A percentile compares a stretch with the other conserved stretches of the same genome.
Evolutionary conservation across 2,113 vertebrate species (phyloP).

Genomic region (Alces alces): DNA sequence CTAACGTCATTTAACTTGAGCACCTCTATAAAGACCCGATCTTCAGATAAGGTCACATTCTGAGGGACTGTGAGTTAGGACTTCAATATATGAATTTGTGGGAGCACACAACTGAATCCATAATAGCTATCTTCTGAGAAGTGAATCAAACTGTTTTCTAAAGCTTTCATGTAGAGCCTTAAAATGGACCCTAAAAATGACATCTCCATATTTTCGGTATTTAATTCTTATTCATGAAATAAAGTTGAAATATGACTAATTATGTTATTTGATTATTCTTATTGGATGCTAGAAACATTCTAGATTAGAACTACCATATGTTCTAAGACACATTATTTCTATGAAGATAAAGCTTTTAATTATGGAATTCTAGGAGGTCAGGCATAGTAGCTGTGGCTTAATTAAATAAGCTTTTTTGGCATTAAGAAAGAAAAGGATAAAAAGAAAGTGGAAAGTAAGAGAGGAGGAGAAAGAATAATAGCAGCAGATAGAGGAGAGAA

Average conservation of each 20-base stretch:
- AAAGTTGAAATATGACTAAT: background rate
- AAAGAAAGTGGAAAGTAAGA: background rate
- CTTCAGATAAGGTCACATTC: background rate
- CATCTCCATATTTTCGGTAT: background rate
- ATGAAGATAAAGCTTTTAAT: background rate
- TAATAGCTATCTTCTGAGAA: background rate
- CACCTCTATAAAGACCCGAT: background rate
- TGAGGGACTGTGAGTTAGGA: background rate
- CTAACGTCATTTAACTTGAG: background rate
- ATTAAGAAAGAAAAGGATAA: background rate
- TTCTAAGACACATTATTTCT: background rate
- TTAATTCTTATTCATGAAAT: constrained; percentile 5
- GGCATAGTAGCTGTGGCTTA: background rate
- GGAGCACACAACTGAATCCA: background rate
- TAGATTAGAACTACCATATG: background rate
- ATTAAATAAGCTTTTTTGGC: background rate
- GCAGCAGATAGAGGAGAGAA: background rate
- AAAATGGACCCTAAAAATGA: background rate
- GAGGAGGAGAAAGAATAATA: background rate
- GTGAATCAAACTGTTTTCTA: background rate
- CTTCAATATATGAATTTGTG: background rate
- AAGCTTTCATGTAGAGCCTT: background rate
- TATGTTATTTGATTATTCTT: background rate
- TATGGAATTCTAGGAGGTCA: background rate
- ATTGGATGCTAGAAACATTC: background rate